Evolutionary conservation across 2,888 invertebrate species (phyloP), one percentile per base, ranked within the genome.

Genomic region (Litoditis marina): DNA sequence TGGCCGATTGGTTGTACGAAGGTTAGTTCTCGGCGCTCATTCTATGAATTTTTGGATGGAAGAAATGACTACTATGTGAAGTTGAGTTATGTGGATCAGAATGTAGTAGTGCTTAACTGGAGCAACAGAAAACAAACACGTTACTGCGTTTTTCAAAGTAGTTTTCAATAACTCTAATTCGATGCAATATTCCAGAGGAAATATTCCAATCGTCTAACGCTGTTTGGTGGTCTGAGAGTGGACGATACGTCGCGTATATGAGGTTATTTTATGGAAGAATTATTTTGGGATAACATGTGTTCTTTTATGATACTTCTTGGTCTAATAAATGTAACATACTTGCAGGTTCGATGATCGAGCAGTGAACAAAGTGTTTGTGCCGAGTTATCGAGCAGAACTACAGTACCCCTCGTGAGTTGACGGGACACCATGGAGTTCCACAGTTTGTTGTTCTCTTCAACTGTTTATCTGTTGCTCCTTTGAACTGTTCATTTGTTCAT

Each of bases 161-260:
- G n/a, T n/a, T n/a, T n/a, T n/a, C n/a, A n/a, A n/a, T n/a, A n/a
- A n/a, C n/a, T n/a, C n/a, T n/a, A n/a, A n/a, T n/a, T n/a, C n/a
- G n/a, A n/a, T n/a, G n/a, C n/a, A n/a, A n/a, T n/a, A 11, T 55
- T 74, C 53, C 55, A 76, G 78, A 78, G 62, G 77, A 78, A 60
- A 76, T 78, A 8, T 46, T 75, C 8, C 65, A 61, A 32, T 59
- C 53, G 8, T 47, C 65, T 7, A 60, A 64, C 28, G 71, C 78
- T 8, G 54, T 78, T 27, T 78, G 78, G 77, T 78, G 76, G 78
- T 76, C 78, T 8, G 60, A 59, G 6, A 60, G 68, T 0, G 78
- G 78, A 2, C 27, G 69, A 46, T 76, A 73, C 58, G 49, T 77
- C 7, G 73, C 76, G 1, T 77, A 68, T 56, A 55, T 72, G 51